Evolutionary conservation across 1,140 invertebrate species (phyloP), one percentile per base, ranked within the genome.

Genomic region (Drosophila ambigua): DNA sequence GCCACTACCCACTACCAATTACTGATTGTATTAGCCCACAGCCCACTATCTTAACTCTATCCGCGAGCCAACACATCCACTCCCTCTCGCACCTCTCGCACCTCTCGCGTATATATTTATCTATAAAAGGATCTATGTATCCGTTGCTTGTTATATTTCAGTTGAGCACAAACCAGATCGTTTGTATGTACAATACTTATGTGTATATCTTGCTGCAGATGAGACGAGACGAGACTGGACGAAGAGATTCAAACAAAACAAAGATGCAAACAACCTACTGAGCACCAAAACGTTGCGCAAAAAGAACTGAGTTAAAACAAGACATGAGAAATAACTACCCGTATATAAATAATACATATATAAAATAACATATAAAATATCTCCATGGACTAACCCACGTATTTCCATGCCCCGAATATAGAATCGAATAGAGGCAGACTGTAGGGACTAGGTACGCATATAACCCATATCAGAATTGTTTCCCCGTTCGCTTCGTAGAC

Each of bases 271-370:
- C 26, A 74, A 74, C 50, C 26, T 55, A 51, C 74, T 61, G 73
- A 88, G 83, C 83, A 88, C 84, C 76, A 78, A 77, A 87, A 88
- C 35, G 82, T 87, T 88, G 83, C 83, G 84, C 84, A 88, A 88
- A 88, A 88, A 88, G 83, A 88, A 88, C 83, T 88, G 83, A 88
- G 79, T 88, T 84, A 69, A 80, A 77, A 65, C 66, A 88, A 78
- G 83, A 87, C 83, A 88, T 88, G 84, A 85, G 87, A 55, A 62
- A 76, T 62, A 61, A 66, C 78, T 75, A 82, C 61, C 79, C 80
- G 64, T 72, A 74, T 51, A 83, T 65, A 71, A 65, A 49, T 28
- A 28, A 39, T 39, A 60, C 72, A 83, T 46, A 60, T 77, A 83
- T 46, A 54, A 16, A 16, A 16, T 52, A 62, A 5, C 20, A 69